Conservation (phyloP, 2,113 vertebrate genomes). For the Eptesicus fuscus region DNA sequence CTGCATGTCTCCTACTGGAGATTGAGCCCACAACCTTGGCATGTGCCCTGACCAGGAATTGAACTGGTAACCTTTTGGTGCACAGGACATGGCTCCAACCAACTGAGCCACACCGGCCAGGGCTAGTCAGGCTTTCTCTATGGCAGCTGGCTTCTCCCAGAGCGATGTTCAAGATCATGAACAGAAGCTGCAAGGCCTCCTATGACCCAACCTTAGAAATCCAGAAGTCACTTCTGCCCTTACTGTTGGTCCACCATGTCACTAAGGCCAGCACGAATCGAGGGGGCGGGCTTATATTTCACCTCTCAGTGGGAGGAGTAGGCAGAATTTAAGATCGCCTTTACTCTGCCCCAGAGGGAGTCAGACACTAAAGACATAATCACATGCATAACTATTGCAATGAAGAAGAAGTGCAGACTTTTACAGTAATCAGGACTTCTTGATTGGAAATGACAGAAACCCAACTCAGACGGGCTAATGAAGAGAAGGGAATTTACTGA, state of each 20-base stretch:
- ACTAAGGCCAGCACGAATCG: not conserved
- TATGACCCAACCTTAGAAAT: not conserved
- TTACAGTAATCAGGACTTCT: not conserved
- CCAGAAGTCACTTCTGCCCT: not conserved
- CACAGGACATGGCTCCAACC: not conserved
- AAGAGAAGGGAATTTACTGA: not conserved
- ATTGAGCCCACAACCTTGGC: too few species aligned
- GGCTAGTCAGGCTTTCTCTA: not conserved
- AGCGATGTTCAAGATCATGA: not conserved
- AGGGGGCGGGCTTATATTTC: too few species aligned
- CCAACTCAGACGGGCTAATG: not conserved
- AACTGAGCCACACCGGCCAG: not conserved
- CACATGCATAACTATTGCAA: not conserved
- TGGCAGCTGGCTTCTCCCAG: not conserved
- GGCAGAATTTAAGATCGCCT: not conserved
- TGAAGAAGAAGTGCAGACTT: not conserved
- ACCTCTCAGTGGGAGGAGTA: not conserved
- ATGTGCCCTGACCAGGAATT: not conserved
- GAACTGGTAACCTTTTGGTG: not conserved
- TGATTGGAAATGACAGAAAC: not conserved
- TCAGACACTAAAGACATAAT: not conserved
- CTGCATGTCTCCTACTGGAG: not conserved
- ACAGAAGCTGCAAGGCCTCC: not conserved
- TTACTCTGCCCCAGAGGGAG: not conserved
- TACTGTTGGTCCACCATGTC: not conserved